Evolutionary conservation across 2,113 vertebrate genomes (phyloP), one percentile per base, ranked within the genome.

Genomic region (Nyctereutes procyonoides): DNA sequence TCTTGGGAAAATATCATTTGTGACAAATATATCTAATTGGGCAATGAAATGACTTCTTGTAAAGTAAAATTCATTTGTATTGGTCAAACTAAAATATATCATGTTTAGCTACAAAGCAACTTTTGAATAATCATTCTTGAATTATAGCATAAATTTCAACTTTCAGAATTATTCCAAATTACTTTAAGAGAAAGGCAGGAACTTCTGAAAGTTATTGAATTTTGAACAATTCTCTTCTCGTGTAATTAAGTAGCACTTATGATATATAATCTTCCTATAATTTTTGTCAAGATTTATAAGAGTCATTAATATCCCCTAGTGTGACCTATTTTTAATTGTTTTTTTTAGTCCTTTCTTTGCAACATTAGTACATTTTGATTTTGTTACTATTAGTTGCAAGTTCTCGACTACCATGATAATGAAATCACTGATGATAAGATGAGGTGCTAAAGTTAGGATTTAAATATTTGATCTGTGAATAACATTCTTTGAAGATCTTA

Each of bases 301-400:
- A 32, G 11, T 58, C 17, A 22, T 91, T 94, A 35, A 38, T 81
- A 87, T 43, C 81, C 93, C 1, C 19, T 35, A 48, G 32, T 22
- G 12, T 90, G 62, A 62, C 38, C 20, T 87, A 32, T 93, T 81
- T 95, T 81, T 86, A 81, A 63, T 71, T 48, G 8, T 96, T 90
- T 4, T 4, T 20, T 20, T 82, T 85, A 74, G 48, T 19, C n/a
- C 79, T 80, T 93, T 35, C 69, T 96, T 71, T 84, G 48, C n/a
- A 93, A 28, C 28, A 38, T 79, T 12, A 63, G n/a, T 85, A 24
- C 22, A 82, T 90, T 97, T 89, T 90, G 30, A 81, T 73, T 92
- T 22, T 74, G 65, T 62, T 65, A 19, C 8, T 93, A 15, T 82
- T 90, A 71, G 15, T 32, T 58, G 2, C 3, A 53, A 8, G 24